These are phyloP conservation scores for Tangara arthus DNA, from an alignment of 2,797 vertebrate species.

Conservation along the genomic window DNA sequence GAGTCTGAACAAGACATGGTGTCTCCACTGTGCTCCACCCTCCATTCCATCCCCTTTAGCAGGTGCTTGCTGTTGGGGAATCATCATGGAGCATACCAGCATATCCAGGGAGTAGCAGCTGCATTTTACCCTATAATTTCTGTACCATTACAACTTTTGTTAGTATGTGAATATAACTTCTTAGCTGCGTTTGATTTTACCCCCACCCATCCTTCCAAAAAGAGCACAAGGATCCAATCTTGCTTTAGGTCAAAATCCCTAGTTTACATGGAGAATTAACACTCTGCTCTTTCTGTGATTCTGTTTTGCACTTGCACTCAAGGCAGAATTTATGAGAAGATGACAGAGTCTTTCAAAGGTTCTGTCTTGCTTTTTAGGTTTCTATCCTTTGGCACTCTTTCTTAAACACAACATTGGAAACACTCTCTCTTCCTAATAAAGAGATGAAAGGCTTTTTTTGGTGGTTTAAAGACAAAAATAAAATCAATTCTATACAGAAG, in stretches of 20 bases:
- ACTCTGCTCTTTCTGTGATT: background rate
- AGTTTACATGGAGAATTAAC: background rate
- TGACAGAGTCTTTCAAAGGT: background rate
- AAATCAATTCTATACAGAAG: background rate
- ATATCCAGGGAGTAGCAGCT: background rate
- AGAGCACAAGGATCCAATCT: background rate
- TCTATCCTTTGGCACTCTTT: background rate
- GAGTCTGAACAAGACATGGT: rapidly evolving
- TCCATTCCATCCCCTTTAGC: rapidly evolving
- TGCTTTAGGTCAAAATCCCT: background rate
- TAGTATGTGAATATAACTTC: background rate
- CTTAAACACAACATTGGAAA: background rate
- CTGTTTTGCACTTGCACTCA: background rate
- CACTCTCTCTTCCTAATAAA: background rate
- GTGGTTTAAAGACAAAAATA: background rate
- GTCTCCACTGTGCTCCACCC: background rate
- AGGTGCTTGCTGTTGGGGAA: background rate
- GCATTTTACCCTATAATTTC: background rate
- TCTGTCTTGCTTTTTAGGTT: background rate
- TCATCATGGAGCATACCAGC: background rate
- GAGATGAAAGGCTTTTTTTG: background rate
- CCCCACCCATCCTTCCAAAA: background rate
- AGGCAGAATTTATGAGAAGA: background rate
- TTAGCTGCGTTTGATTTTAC: background rate
- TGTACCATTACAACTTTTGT: background rate